Base-by-base conservation (phyloP, 2,888 invertebrate genomes). In the Mesorhabditis sp. region DNA sequence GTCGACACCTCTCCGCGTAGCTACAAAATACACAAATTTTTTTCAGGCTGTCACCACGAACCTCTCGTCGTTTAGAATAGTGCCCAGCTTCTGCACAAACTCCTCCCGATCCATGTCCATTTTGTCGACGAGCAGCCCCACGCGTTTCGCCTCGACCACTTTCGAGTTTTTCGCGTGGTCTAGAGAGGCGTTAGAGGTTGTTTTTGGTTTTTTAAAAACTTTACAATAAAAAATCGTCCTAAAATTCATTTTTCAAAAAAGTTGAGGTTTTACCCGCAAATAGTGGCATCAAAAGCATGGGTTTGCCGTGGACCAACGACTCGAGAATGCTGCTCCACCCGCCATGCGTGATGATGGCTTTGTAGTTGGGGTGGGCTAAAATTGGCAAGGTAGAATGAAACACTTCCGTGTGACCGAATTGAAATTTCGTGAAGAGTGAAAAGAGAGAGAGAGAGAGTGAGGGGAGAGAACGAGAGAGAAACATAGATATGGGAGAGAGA, bases 241-340 rank as follows among this genome's bases (percentile, higher is more conserved):
- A 2, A 28, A 28, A 28, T 28, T 1, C 2, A 70, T 43, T 67
- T 45, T 4, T 68, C 28, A 6, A 70, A 67, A 65, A 72, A 71
- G 4, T 10, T 4, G 13, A 6, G 28, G 28, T n/a, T 44, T 13
- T 67, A 80, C 80, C 80, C 15, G 80, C 82, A 50, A 82, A 82
- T 13, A 82, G 69, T 2, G 82, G 82, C 78, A 82, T 81, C 45
- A 82, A 72, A 68, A 82, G 77, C 78, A 82, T 79, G 5, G 82
- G 82, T 50, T 75, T 72, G 13, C 72, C 76, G 45, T 74, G 70
- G 65, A 75, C 65, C 7, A 78, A 68, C 1, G 80, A 78, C 72
- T 82, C 82, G 65, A 81, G 69, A 66, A 82, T 77, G 58, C 75
- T 77, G 67, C 80, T 80, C 82, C 81, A 82, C 45, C 82, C 82